Conservation (phyloP, 2,888 invertebrate species). For the Dendrolimus pini region DNA sequence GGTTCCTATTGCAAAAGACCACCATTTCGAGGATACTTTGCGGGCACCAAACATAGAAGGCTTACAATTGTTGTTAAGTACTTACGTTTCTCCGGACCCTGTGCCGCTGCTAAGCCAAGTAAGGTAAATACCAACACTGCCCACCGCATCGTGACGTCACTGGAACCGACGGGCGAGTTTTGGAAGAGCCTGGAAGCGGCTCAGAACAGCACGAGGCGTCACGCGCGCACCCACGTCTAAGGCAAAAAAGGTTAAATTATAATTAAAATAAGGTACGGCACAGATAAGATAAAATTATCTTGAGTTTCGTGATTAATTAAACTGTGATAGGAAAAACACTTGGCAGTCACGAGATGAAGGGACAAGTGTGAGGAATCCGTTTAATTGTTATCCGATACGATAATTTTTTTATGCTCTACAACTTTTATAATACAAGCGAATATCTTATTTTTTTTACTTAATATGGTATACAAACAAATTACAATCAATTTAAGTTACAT, state of each 20-base stretch:
- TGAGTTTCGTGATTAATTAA: constrained; percentile 47
- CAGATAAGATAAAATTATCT: constrained; percentile 59
- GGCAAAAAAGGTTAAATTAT: constrained; percentile 40
- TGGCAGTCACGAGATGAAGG: constrained; percentile 56
- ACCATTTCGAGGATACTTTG: no score
- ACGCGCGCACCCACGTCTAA: constrained; percentile 36
- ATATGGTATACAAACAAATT: no score
- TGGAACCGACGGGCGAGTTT: background rate
- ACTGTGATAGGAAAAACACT: constrained; percentile 58
- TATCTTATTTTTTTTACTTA: no score
- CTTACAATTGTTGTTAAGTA: constrained; percentile 8
- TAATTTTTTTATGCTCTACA: background rate
- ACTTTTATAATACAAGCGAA: no score
- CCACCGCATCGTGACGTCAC: constrained; percentile 15
- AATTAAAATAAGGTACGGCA: constrained; percentile 23
- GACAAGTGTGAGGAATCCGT: constrained; percentile 16
- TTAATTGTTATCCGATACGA: background rate
- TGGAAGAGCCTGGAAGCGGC: constrained; percentile 5
- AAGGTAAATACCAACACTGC: constrained; percentile 27
- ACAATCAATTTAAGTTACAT: no score
- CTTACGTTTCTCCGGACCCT: constrained; percentile 54
- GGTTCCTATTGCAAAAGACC: no score
- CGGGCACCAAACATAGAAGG: no score
- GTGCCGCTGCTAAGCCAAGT: constrained; percentile 30
- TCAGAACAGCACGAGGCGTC: constrained; percentile 17